A percentile compares a stretch with the other conserved stretches of the same genome.
phyloP scores from a whole-genome alignment of 2,797 vertebrate species.

The Xenopus petersii region DNA sequence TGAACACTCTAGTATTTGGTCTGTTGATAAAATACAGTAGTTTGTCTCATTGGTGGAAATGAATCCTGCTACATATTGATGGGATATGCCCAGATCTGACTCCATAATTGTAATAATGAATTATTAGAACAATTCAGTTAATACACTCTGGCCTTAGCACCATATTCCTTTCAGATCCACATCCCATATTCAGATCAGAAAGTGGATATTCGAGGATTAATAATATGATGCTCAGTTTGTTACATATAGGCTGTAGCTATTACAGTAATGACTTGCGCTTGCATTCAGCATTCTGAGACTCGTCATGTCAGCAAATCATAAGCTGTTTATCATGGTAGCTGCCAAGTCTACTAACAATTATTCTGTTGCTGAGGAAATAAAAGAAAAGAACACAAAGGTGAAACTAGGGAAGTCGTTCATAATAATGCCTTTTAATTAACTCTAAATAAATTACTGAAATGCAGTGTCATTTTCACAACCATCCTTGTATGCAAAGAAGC shows the following conservation, averaged over 20 bases:
- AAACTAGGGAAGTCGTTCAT: slow-evolving; percentile 22
- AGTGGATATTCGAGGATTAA: too few relatives aligned
- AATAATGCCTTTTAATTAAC: slow-evolving; percentile 44
- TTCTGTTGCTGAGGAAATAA: slow-evolving; percentile 13
- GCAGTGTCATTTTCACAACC: slow-evolving; percentile 22
- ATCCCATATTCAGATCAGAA: too few relatives aligned
- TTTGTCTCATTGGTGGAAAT: slow-evolving; percentile 10
- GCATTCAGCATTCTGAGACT: slow-evolving; percentile 11
- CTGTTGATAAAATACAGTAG: too few relatives aligned
- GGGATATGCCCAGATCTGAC: slow-evolving; percentile 1
- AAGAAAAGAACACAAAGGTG: slow-evolving; percentile 9
- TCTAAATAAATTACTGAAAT: slow-evolving; percentile 42
- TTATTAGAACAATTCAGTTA: slow-evolving; percentile 23
- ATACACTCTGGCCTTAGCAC: slow-evolving; percentile 1
- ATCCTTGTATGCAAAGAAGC: slow-evolving; percentile 9
- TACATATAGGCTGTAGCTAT: too few relatives aligned
- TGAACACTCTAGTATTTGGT: too few relatives aligned
- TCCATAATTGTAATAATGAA: slow-evolving; percentile 13
- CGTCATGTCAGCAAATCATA: slow-evolving; percentile 27
- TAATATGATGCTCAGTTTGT: too few relatives aligned
- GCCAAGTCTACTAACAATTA: slow-evolving; percentile 22
- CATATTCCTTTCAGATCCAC: too few relatives aligned
- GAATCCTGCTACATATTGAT: slow-evolving; percentile 4
- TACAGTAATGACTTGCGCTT: slow-evolving; percentile 16
- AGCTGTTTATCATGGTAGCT: slow-evolving; percentile 28